Percentiles rank a stretch among this genome's conserved stretches.
phyloP scores from a whole-genome alignment of 30 jellyfish, hydroid and myxozoan genomes.

The Aurelia sp. region DNA sequence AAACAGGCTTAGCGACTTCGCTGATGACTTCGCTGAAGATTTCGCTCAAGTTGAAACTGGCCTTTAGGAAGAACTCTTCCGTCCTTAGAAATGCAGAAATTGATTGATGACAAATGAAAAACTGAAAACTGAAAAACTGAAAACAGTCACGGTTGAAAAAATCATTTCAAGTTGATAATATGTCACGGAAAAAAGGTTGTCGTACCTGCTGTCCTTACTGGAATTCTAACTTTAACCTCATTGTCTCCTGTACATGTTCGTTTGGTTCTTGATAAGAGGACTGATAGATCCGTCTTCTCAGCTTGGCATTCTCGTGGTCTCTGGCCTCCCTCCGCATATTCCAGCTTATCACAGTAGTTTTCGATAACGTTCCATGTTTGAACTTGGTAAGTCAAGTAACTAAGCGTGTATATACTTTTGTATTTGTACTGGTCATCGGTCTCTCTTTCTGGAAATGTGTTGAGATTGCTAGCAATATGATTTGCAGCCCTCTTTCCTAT shows the following conservation, averaged over 20 bases:
- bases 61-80: too few relatives aligned
- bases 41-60: too few relatives aligned
- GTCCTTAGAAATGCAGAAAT: too few relatives aligned
- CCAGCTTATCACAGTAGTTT: conserved; percentile 14
- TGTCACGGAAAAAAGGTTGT: too few relatives aligned
- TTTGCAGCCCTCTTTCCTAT: conserved; percentile 24
- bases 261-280: background rate
- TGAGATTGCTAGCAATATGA: background rate
- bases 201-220: conserved; percentile 16
- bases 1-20: too few relatives aligned
- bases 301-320: conserved; percentile 21
- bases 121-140: too few relatives aligned
- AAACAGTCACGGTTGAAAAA: too few relatives aligned
- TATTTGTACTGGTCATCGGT: background rate
- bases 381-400: conserved; percentile 9
- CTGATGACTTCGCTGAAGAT: too few relatives aligned
- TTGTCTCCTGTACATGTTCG: conserved; percentile 14
- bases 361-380: conserved; percentile 21
- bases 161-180: too few relatives aligned
- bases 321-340: conserved; percentile 31
- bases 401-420: conserved; percentile 12
- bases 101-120: too few relatives aligned
- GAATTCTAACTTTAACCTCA: background rate
- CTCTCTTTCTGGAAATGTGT: conserved; percentile 28
- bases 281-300: conserved; percentile 6